Evolutionary conservation across 2,113 vertebrate species (phyloP), one percentile per base, ranked within the genome.

Genomic region (Willisornis vidua): DNA sequence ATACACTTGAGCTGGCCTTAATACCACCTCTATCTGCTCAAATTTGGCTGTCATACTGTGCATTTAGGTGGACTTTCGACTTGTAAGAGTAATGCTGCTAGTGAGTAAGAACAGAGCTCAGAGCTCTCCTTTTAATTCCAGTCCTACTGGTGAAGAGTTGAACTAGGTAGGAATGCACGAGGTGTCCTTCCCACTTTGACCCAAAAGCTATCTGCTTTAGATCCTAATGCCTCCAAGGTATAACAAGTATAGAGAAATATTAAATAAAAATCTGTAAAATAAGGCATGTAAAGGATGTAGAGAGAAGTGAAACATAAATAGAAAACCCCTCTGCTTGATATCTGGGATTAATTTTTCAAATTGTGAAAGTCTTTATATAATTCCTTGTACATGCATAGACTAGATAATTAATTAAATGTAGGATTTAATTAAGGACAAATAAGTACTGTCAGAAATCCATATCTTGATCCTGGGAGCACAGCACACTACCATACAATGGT

Each of bases 291-390:
- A 49, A 4, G 6, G 66, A 78, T 76, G 73, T 51, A 75, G 61
- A 75, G n/a, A 82, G 76, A 94, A 95, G 41, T 45, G 29, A 58
- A 92, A 52, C 57, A 89, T 75, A 92, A 59, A 62, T 84, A 85
- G 51, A 71, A 94, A 87, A 79, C 12, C 5, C 3, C 14, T 68
- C 29, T 80, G 35, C 45, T 66, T 43, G 23, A 55, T 81, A 92
- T 62, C 43, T 87, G 83, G 26, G 74, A 91, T 66, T 91, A 85
- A 90, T 94, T 89, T 88, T 51, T 88, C 92, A 59, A 87, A 85
- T 92, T 95, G 46, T 92, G 62, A 89, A 96, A 96, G 77, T 71
- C 46, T 58, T 58, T 96, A 93, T 94, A 73, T 88, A 96, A 96
- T 85, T 96, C 46, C 43, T 94, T 96, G 58, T 70, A 96, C 94